A percentile compares a stretch with the other conserved stretches of the same genome.
phyloP scores from a whole-genome alignment of 2,113 vertebrate genomes.

The Gopherus evgoodei region DNA sequence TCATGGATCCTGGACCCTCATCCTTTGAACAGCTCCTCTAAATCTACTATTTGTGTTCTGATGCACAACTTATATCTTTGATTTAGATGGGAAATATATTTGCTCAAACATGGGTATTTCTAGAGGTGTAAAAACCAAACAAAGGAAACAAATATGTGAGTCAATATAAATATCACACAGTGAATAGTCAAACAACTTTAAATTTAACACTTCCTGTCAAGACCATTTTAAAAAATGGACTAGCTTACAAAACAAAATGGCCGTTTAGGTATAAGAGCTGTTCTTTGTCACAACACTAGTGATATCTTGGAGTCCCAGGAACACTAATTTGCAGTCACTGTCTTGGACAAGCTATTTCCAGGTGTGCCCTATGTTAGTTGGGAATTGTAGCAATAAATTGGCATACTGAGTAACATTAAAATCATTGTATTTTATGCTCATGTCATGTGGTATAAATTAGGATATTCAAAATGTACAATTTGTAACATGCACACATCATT shows the following conservation, averaged over 20 bases:
- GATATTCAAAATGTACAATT: conserved; percentile 14
- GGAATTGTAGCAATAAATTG: conserved; percentile 53
- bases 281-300: background rate
- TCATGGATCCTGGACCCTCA: background rate
- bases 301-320: conserved; percentile 4
- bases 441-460: conserved; percentile 50
- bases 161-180: conserved; percentile 46
- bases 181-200: conserved; percentile 63
- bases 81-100: conserved; percentile 48
- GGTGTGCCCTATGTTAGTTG: background rate
- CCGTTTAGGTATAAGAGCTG: background rate
- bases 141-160: conserved; percentile 35
- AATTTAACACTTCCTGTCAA: conserved; percentile 55
- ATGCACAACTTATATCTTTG: conserved; percentile 35
- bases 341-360: conserved; percentile 11
- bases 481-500: conserved; percentile 29
- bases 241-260: background rate
- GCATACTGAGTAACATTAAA: conserved; percentile 22
- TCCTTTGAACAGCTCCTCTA: conserved; percentile 13
- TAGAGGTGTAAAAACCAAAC: background rate
- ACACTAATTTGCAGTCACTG: background rate
- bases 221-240: conserved; percentile 58
- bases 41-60: conserved; percentile 23
- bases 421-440: conserved; percentile 47
- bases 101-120: conserved; percentile 24